A percentile compares a stretch with the other conserved stretches of the same genome.
Evolutionary conservation across 2,888 invertebrate species (phyloP).

Genomic region (Xestia rhomboidea): DNA sequence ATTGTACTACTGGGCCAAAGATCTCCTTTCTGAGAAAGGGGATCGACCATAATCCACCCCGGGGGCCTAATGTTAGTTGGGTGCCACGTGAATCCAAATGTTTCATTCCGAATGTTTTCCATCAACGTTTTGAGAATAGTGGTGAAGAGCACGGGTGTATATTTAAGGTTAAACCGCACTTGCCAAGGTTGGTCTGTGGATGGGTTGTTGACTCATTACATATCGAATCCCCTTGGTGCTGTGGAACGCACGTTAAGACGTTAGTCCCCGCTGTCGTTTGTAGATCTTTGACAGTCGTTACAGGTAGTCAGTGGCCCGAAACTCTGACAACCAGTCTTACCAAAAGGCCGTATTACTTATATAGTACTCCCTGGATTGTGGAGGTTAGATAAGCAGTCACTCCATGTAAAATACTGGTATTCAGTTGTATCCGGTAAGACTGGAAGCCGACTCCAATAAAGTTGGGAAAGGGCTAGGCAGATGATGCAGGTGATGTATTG

Average conservation of each 20-base stretch:
- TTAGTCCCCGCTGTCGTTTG: not conserved
- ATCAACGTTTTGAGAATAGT: too few species aligned
- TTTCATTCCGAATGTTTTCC: too few species aligned
- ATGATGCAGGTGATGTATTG: not conserved
- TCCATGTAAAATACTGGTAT: not conserved
- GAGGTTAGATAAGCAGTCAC: not conserved
- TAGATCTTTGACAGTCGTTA: not conserved
- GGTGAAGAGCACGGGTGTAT: too few species aligned
- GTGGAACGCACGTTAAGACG: too few species aligned
- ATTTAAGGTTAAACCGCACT: not conserved
- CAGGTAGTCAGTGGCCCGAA: not conserved
- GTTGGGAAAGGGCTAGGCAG: too few species aligned
- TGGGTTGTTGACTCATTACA: not conserved
- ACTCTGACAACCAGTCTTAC: not conserved
- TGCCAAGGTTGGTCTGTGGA: not conserved
- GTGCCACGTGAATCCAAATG: too few species aligned
- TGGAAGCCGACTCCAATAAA: too few species aligned
- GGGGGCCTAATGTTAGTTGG: too few species aligned
- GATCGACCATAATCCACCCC: too few species aligned
- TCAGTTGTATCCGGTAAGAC: too few species aligned
- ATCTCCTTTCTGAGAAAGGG: not conserved
- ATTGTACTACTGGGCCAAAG: not conserved
- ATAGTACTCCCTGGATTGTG: too few species aligned
- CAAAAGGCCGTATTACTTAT: not conserved
- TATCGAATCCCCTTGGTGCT: not conserved